Conservation (phyloP, 2,888 invertebrate genomes). For the Ophion ellenae region DNA sequence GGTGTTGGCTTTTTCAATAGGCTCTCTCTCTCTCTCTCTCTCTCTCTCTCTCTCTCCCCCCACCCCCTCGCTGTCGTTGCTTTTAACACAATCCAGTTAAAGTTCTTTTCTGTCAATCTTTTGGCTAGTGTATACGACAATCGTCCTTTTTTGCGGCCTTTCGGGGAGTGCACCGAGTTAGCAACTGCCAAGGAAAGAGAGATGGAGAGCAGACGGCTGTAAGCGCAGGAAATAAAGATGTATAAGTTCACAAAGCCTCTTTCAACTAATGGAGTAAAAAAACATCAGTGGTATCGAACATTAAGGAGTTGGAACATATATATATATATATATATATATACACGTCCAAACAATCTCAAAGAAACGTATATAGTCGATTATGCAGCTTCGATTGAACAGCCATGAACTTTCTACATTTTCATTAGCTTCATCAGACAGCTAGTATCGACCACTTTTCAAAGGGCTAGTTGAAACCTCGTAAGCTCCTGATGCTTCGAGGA, state of each 20-base stretch:
- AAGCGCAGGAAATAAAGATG: too few species aligned
- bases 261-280: too few species aligned
- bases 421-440: not conserved
- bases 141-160: conserved; percentile 28
- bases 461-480: not conserved
- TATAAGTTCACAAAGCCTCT: too few species aligned
- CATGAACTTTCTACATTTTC: not conserved
- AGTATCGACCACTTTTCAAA: not conserved
- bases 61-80: too few species aligned
- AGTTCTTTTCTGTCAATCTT: conserved; percentile 61
- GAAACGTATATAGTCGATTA: not conserved
- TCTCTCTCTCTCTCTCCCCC: not conserved
- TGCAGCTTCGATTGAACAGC: not conserved
- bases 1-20: conserved; percentile 45
- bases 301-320: not conserved
- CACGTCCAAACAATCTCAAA: not conserved
- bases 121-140: conserved; percentile 46
- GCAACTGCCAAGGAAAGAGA: too few species aligned
- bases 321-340: not conserved
- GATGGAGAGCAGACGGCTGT: too few species aligned
- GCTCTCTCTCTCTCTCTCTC: conserved; percentile 11
- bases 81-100: conserved; percentile 52
- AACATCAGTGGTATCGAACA: too few species aligned
- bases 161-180: not conserved
- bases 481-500: not conserved